Evolutionary conservation across 1,140 invertebrate species (phyloP), one percentile per base, ranked within the genome.

Genomic region (Agrilus planipennis): DNA sequence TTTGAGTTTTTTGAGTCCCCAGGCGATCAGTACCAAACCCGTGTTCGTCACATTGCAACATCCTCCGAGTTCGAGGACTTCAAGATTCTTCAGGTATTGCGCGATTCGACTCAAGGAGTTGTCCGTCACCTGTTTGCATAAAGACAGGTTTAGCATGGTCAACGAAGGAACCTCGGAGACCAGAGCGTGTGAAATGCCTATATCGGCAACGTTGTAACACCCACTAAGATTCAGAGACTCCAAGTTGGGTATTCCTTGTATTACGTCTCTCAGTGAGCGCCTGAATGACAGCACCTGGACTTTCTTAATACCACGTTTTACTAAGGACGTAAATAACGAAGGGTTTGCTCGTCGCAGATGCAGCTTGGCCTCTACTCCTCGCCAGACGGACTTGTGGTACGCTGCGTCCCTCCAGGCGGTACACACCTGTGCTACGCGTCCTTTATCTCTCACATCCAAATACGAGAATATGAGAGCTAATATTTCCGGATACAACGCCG

Each of bases 101-200:
- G 86, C 82, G 57, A 94, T 91, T 50, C 79, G 70, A 6, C 77
- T 76, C 3, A 94, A 68, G 18, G 84, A 83, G 1, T 75, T 76
- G 62, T 95, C 90, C 1, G 87, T 89, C 14, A 95, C 79, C 67
- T 93, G 89, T 64, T 96, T 96, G 67, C 92, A 96, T 31, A 95
- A 68, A 3, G 86, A 90, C 9, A 96, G 69, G 60, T 95, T 87
- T 22, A 95, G 69, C 40, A 79, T 71, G 31, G 77, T 83, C 2
- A 95, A 67, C 11, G 76, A 73, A 18, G 79, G 75, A 38, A 81
- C 64, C 41, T 87, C 80, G 9, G 76, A 68, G 21, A 72, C 69
- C 52, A 94, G 82, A 1, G 88, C 89, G 49, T 83, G 81, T 5
- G 75, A 77, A 23, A 95, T 64, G n/a, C 83, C 83, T 6, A 72